Evolutionary conservation across 2,797 vertebrate species (phyloP), one percentile per base, ranked within the genome.

Genomic region (Lithobates sylvaticus): DNA sequence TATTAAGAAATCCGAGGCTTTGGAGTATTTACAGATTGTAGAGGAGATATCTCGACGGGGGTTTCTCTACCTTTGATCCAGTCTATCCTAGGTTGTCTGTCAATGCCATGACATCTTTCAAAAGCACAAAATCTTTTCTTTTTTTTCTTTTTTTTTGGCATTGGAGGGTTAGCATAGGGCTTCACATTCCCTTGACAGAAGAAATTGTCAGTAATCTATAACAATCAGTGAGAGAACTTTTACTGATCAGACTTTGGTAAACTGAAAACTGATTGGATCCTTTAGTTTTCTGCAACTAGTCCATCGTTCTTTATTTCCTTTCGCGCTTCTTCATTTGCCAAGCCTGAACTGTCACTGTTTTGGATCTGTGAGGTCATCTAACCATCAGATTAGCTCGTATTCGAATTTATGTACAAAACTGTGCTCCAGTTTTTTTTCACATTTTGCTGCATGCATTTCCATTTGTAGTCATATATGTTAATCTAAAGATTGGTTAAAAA

Each of bases 31-130:
- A 72, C 69, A 74, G 70, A 82, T 73, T 82, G 72, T 36, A 44
- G 36, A 34, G 26, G 8, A 42, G 79, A 81, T 81, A 73, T 26
- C 69, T 73, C 50, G 58, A 73, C 34, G 18, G 71, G 39, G 72
- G 58, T 81, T 42, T 82, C 27, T 82, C 72, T 73, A 82, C 80
- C 80, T 82, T 82, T 82, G 80, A 82, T 82, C 70, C 61, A 73
- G 39, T 16, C 27, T 73, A 82, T 74, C n/a, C 70, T 36, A 42
- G 61, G 74, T 13, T 82, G 80, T 82, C 70, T 82, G 61, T 82
- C 70, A 82, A 82, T 74, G 13, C 50, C 18, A 58, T 82, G 80
- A 82, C 80, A 82, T 82, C 54, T 64, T 32, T n/a, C 8, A 81
- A 81, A 32, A 39, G 50, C 29, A 32, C 8, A 10, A 36, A 69